Evolutionary conservation across 2,888 invertebrate genomes (phyloP).

Genomic region (Tholera decimalis): DNA sequence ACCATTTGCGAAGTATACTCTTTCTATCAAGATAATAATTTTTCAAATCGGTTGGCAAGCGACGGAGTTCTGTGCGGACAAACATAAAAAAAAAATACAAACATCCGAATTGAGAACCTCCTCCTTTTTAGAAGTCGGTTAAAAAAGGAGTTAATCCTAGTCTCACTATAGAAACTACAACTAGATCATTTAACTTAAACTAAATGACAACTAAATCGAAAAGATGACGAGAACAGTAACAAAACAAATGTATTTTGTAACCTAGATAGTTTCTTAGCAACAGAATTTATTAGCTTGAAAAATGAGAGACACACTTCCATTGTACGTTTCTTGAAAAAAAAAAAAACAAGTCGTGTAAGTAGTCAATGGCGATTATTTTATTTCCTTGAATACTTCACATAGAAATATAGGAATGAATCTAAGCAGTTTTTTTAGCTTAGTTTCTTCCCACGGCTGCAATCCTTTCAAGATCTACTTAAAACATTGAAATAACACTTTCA

Average conservation of each 20-base stretch:
- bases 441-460: background rate
- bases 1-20: no score
- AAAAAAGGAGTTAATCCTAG: background rate
- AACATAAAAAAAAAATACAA: no score
- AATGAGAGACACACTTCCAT: slow-evolving; percentile 13
- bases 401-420: background rate
- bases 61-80: no score
- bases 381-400: background rate
- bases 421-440: background rate
- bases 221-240: slow-evolving; percentile 36
- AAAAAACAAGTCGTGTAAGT: background rate
- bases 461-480: no score
- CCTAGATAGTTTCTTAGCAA: slow-evolving; percentile 54
- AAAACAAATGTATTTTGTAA: slow-evolving; percentile 46
- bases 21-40: no score
- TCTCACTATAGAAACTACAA: background rate
- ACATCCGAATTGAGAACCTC: no score
- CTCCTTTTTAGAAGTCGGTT: no score
- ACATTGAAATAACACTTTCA: background rate
- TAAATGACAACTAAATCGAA: slow-evolving; percentile 17
- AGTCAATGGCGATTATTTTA: background rate
- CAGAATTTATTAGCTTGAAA: slow-evolving; percentile 29
- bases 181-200: slow-evolving; percentile 26
- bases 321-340: slow-evolving; percentile 5
- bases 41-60: no score